phyloP scores from a whole-genome alignment of 2,888 invertebrate species.

The Enchytraeus crypticus region DNA sequence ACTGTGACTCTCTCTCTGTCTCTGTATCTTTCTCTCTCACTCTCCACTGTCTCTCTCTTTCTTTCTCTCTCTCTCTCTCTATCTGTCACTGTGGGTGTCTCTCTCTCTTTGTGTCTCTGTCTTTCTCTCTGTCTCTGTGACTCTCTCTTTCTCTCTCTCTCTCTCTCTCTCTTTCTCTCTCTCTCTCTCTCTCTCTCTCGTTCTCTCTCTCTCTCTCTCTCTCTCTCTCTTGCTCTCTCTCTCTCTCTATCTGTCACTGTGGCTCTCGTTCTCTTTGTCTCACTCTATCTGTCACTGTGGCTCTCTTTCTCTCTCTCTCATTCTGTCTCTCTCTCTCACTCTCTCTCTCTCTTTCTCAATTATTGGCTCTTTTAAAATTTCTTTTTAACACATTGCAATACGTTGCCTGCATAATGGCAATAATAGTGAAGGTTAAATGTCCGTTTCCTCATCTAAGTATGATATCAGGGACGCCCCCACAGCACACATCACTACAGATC shows the following conservation, averaged over 20 bases:
- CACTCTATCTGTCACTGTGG: background rate
- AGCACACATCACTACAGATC: background rate
- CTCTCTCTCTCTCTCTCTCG: no score
- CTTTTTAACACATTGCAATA: background rate
- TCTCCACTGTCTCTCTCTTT: background rate
- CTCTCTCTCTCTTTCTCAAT: no score
- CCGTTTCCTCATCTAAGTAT: no score
- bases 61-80: background rate
- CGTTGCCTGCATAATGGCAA: background rate
- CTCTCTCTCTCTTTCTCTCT: slow-evolving; percentile 1
- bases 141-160: background rate
- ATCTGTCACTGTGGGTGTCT: background rate
- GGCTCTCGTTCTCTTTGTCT: background rate
- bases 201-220: no score
- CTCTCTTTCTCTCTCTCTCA: no score
- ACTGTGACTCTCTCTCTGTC: background rate
- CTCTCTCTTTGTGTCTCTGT: no score
- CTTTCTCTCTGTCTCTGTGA: no score
- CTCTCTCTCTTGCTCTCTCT: slow-evolving; percentile 2
- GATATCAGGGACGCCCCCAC: no score
- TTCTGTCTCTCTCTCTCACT: no score
- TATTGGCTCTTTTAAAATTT: no score
- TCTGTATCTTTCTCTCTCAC: slow-evolving; percentile 3
- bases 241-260: background rate
- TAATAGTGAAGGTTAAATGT: no score